Evolutionary conservation across 2,888 invertebrate species (phyloP).

Genomic region (Xylota segnis): DNA sequence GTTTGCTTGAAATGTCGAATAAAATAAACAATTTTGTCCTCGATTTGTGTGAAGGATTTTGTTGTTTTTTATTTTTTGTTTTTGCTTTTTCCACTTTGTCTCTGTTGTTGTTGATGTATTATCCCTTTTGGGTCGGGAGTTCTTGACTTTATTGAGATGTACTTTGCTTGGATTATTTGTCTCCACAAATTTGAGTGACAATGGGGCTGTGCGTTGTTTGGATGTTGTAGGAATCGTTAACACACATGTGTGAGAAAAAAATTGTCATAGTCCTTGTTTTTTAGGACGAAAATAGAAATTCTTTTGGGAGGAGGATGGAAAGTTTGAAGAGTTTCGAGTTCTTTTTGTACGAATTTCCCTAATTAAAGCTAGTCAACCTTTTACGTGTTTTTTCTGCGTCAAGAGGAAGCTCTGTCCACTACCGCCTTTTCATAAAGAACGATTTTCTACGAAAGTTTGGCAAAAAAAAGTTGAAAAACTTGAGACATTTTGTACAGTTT

Average conservation of each 20-base stretch:
- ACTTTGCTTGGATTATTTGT: slow-evolving; percentile 30
- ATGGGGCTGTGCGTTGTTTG: slow-evolving; percentile 12
- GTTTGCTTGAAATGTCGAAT: slow-evolving; percentile 41
- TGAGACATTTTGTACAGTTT: no score
- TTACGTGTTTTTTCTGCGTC: no score
- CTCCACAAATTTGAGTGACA: slow-evolving; percentile 18
- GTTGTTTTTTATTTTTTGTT: neutral
- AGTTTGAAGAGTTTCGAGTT: neutral
- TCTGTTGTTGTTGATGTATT: slow-evolving; percentile 42
- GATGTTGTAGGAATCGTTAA: neutral
- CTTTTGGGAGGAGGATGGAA: neutral
- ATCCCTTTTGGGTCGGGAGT: slow-evolving; percentile 32
- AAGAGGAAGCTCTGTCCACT: no score
- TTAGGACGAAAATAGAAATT: neutral
- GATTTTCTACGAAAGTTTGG: no score
- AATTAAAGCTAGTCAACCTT: no score
- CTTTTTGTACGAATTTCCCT: no score
- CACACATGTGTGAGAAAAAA: neutral
- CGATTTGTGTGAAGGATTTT: slow-evolving; percentile 25
- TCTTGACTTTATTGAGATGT: slow-evolving; percentile 32
- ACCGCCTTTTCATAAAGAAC: no score
- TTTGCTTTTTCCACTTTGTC: neutral
- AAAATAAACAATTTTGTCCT: slow-evolving; percentile 56
- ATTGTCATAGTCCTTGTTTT: neutral
- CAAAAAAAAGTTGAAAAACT: no score